Base-by-base conservation (phyloP, 2,888 invertebrate genomes). In the Drosophila paranaensis region DNA sequence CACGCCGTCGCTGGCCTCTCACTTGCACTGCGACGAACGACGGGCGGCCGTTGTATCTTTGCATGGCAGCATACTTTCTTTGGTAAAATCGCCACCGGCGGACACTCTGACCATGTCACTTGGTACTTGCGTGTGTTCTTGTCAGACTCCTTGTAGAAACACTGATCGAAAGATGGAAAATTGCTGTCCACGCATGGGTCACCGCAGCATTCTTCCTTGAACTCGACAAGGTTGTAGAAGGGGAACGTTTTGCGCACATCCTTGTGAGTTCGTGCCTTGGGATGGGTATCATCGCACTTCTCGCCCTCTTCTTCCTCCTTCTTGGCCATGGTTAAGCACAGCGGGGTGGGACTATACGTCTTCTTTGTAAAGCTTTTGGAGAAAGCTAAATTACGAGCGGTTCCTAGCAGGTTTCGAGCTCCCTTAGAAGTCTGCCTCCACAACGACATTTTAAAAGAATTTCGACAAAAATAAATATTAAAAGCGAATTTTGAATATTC, bases 41-140 rank as follows among this genome's bases (percentile, higher is more conserved):
- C 33, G 0, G 80, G 81, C 0, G 81, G 82, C 0, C 54, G 51
- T 6, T 45, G 6, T 0, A 14, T 35, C 3, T 74, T 58, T 0
- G 57, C 60, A 48, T 60, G 66, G 45, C 87, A 85, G 54, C 90
- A 90, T 0, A 86, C 57, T 20, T 82, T 79, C 39, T 82, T 87
- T 27, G 82, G 83, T 30, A 79, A 71, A 6, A 82, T 80, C 9
- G 62, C 10, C 3, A 86, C 27, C 0, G 75, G 55, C 0, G 91
- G 89, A 50, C 90, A 91, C 40, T 87, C 83, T 0, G 82, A 66
- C 91, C 91, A 91, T 2, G 91, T 91, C 10, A 91, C 69, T 55
- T 91, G 91, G 39, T 90, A 90, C 9, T 73, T 42, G 3, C 91
- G 81, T 4, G 74, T 79, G 2, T 72, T 77, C 50, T 90, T 90